phyloP scores from a whole-genome alignment of 1,140 invertebrate species.

The Hyles euphorbiae region DNA sequence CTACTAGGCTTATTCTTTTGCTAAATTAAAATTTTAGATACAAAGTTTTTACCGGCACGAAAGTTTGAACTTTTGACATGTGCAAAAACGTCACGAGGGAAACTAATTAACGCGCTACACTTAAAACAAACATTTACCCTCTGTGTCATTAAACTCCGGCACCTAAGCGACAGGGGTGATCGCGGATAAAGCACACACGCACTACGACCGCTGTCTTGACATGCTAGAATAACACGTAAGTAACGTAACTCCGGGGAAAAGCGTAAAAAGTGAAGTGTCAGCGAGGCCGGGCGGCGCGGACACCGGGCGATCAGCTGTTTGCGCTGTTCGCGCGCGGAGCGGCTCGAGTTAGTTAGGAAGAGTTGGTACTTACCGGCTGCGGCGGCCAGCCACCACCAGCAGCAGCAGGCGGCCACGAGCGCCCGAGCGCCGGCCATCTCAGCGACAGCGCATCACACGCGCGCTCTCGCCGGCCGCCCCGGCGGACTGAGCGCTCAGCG shows the following conservation, averaged over 20 bases:
- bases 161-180: constrained; percentile 21
- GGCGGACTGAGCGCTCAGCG: constrained; percentile 70
- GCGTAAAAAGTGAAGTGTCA: constrained; percentile 33
- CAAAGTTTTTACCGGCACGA: neutral
- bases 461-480: constrained; percentile 72
- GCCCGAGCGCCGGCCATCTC: constrained; percentile 73
- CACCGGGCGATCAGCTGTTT: constrained; percentile 45
- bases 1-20: neutral
- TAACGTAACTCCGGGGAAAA: constrained; percentile 25
- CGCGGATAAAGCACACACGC: constrained; percentile 32
- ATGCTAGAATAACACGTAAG: constrained; percentile 35
- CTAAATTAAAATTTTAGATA: neutral
- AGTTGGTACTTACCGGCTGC: constrained; percentile 67
- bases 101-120: constrained; percentile 25
- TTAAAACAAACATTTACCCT: constrained; percentile 37
- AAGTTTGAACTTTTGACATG: constrained; percentile 4
- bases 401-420: constrained; percentile 71
- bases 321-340: neutral
- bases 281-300: constrained; percentile 16
- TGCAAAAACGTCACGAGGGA: constrained; percentile 3
- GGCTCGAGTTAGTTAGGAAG: neutral
- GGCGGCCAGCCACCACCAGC: constrained; percentile 70
- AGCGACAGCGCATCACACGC: constrained; percentile 71
- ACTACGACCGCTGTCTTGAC: constrained; percentile 28
- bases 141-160: constrained; percentile 16